Percentiles rank a stretch among this genome's conserved stretches.
Evolutionary conservation across 2,888 invertebrate genomes (phyloP).

Genomic region (Acanthosepion pharaonis): DNA sequence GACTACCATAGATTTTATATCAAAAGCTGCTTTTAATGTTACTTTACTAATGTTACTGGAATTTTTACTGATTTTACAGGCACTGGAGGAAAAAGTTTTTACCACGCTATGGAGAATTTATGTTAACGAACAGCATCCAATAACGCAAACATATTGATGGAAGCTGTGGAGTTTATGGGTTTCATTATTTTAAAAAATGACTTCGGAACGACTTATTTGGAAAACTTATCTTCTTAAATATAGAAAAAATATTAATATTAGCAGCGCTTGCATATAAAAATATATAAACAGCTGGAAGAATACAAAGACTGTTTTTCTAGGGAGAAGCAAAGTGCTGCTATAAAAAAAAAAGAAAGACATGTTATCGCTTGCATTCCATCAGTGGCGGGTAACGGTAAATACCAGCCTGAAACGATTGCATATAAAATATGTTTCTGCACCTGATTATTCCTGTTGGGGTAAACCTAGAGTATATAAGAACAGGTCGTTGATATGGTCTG

Average conservation of each 20-base stretch:
- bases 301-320: not conserved
- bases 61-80: not conserved
- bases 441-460: no score
- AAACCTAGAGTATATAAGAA: no score
- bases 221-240: not conserved
- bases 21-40: not conserved
- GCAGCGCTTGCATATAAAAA: not conserved
- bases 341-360: not conserved
- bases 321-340: not conserved
- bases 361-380: not conserved
- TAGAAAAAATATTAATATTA: not conserved
- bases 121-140: not conserved
- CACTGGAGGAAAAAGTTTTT: not conserved
- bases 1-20: not conserved
- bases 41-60: not conserved
- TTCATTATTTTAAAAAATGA: not conserved
- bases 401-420: not conserved
- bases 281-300: not conserved
- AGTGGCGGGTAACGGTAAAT: not conserved
- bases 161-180: not conserved
- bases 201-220: not conserved
- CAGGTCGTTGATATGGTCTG: no score
- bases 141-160: not conserved
- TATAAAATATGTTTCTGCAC: no score
- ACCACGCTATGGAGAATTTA: not conserved